A percentile compares a stretch with the other conserved stretches of the same genome.
phyloP scores from a whole-genome alignment of 2,888 invertebrate species.

The Crepidodera aurea region DNA sequence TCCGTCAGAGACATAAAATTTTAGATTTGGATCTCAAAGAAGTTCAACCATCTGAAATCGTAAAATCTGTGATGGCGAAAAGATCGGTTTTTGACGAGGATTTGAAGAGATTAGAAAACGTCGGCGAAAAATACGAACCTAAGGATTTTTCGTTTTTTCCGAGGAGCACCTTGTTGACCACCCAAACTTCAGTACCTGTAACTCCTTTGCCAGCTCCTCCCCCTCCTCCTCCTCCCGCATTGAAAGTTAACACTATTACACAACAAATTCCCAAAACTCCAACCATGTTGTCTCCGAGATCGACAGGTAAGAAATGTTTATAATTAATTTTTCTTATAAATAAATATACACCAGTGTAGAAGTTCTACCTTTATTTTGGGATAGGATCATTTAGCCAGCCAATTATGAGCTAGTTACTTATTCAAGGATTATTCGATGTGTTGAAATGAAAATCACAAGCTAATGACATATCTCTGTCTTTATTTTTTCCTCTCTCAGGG shows the following conservation, averaged over 20 bases:
- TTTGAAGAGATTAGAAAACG: slow-evolving; percentile 88
- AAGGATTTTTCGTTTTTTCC: slow-evolving; percentile 64
- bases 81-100: slow-evolving; percentile 97
- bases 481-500: no score
- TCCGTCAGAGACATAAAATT: slow-evolving; percentile 74
- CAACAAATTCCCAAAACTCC: slow-evolving; percentile 55
- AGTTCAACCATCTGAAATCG: slow-evolving; percentile 91
- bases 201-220: slow-evolving; percentile 48
- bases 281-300: slow-evolving; percentile 56
- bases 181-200: slow-evolving; percentile 43
- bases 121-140: slow-evolving; percentile 82
- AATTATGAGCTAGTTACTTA: no score
- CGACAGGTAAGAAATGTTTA: slow-evolving; percentile 54
- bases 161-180: slow-evolving; percentile 37
- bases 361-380: no score
- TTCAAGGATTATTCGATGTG: no score
- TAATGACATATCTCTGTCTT: no score
- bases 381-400: no score
- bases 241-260: slow-evolving; percentile 49
- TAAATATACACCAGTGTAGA: no score
- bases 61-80: slow-evolving; percentile 89
- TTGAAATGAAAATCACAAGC: no score
- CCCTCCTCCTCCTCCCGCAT: slow-evolving; percentile 48
- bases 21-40: slow-evolving; percentile 73
- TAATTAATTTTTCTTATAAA: no score